Base-by-base conservation (phyloP, 2,888 invertebrate genomes). In the Tromatobia lineatoria region DNA sequence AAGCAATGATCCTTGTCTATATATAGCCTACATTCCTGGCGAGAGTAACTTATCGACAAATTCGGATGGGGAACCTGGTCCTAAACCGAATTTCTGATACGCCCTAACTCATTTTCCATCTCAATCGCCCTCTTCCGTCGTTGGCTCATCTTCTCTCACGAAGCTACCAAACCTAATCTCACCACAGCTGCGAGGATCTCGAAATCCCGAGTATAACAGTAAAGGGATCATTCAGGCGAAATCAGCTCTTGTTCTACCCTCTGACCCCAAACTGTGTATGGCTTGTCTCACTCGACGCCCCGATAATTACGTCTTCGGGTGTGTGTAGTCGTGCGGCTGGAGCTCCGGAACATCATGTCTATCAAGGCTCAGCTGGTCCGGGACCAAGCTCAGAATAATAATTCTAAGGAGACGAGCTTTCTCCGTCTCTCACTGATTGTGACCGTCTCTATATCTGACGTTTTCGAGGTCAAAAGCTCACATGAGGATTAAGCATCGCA, bases 301-400 rank as follows among this genome's bases (percentile, higher is more conserved):
- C 67, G 69, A 77, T 77, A 77, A 77, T 77, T 57, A 77, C 77
- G 57, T 69, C 67, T 69, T 57, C 29, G 20, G 45, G 47, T 67
- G 77, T 34, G 34, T 6, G 18, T 25, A n/a, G n/a, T n/a, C n/a
- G n/a, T n/a, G 11, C 25, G 25, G 15, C 61, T 18, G 34, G 8
- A 57, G 57, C 54, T 34, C 13, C 75, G 13, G 52, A 75, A 54
- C 42, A 38, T 23, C 25, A 13, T 8, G 67, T 77, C 67, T 64
- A 20, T n/a, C 54, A 38, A 34, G 38, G 34, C 38, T 54, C 34
- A 38, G 18, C n/a, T 34, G 15, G 42, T 11, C 45, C 67, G 45
- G 13, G 42, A 42, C n/a, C 77, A 42, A 45, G 59, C 1, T 25
- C 54, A 45, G 67, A 77, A 77, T 77, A 69, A 77, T 57, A 77